Conservation (phyloP, 2,797 vertebrate genomes). For the Clarias fuscus region DNA sequence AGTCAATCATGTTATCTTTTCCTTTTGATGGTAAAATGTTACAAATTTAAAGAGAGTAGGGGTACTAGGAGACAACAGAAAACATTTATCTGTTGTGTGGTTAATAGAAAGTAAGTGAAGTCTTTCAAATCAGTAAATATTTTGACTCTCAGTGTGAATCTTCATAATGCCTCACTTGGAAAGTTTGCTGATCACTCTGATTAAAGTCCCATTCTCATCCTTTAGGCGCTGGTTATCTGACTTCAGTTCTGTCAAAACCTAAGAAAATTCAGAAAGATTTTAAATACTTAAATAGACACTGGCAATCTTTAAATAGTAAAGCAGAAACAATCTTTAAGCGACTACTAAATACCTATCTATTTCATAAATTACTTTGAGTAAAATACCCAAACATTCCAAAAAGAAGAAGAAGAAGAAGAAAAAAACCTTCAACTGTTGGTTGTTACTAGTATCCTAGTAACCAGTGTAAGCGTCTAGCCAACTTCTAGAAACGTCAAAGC, state of each 20-base stretch:
- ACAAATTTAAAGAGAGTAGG: background rate
- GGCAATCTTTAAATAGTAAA: too few species aligned
- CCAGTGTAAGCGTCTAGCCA: too few species aligned
- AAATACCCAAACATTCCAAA: too few species aligned
- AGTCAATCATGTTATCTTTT: background rate
- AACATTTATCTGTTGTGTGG: background rate
- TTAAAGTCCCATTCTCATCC: slow-evolving; percentile 96
- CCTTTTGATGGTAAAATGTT: too few species aligned
- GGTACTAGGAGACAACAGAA: background rate
- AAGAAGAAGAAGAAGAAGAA: too few species aligned
- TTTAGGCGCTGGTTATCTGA: slow-evolving; percentile 98
- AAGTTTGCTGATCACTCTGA: slow-evolving; percentile 98
- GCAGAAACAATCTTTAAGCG: too few species aligned
- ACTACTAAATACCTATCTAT: too few species aligned
- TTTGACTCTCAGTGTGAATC: slow-evolving; percentile 32
- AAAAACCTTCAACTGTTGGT: too few species aligned
- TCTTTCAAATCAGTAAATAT: slow-evolving; percentile 13
- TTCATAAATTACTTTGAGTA: too few species aligned
- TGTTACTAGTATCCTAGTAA: too few species aligned
- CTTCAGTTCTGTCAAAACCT: slow-evolving; percentile 93
- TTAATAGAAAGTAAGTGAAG: background rate
- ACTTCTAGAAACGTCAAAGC: too few species aligned
- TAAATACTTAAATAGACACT: background rate
- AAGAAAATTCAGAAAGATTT: background rate
- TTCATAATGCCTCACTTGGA: slow-evolving; percentile 82